Evolutionary conservation across 2,888 invertebrate species (phyloP), one percentile per base, ranked within the genome.

Genomic region (Pardosa pseudoannulata): DNA sequence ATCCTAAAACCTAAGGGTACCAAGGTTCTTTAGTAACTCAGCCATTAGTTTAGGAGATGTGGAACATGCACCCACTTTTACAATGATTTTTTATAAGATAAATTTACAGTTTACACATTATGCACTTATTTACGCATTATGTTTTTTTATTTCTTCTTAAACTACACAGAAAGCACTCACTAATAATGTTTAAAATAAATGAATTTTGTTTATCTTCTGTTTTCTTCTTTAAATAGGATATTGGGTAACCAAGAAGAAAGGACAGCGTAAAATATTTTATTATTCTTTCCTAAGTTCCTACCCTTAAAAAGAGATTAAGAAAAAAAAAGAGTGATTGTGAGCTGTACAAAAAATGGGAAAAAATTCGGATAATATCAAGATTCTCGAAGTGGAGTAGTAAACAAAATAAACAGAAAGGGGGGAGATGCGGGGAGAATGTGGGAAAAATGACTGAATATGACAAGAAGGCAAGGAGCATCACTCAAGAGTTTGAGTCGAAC

Each of bases 361-460:
- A 27, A 64, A 56, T 36, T 64, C 62, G 64, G 74, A 62, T 74
- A 31, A 74, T 62, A 74, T 36, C 28, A 32, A 67, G 36, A 32
- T 32, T 67, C 23, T 31, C 36, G 32, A 56, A 32, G 67, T 32
- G 67, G 28, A 31, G 67, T 32, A 31, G 31, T n/a, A 67, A 67
- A 32, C 67, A 67, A 67, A 67, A 67, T 32, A 67, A 27, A 32
- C 23, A 32, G 13, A 16, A 19, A 28, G 36, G 67, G 32, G 7
- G 19, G 28, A 28, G 11, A 29, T 28, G 9, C 5, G 56, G 39
- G 23, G 36, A 74, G 28, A 56, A 16, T 16, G 23, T 19, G 3
- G 23, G 27, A 27, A 71, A 74, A 74, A 74, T 74, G 36, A 83
- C 82, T 83, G 82, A 83, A 72, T 83, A 83, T 83, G 83, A 83